Base-by-base conservation (phyloP, 2,888 invertebrate species). In the Caenorhabditis sp. region DNA sequence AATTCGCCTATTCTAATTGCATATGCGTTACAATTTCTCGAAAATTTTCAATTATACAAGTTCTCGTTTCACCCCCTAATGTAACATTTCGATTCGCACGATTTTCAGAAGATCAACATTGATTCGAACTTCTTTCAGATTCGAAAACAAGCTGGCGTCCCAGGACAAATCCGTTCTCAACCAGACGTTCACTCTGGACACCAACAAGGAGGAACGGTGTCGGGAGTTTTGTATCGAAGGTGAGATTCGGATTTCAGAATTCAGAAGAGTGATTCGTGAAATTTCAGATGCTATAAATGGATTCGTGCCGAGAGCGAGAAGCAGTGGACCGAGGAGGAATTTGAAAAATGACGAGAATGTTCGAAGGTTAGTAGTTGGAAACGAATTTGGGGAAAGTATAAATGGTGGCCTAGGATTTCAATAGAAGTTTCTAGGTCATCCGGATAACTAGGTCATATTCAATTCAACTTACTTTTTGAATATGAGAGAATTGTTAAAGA, bases 271-370 rank as follows among this genome's bases (percentile, higher is more conserved):
- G 49, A 19, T n/a, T n/a, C n/a, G n/a, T n/a, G n/a, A 35, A 26
- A 26, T 73, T 85, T 68, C 74, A 86, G 86, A 86, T 74, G 86
- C 86, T 19, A 86, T 86, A 49, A 77, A 84, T 28, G 86, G 86
- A 72, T 86, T 85, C 35, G 24, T 85, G 26, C 85, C 86, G 31
- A 75, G 86, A 14, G 85, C 86, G n/a, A 63, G 84, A 26, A 86
- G 86, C 76, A 85, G 86, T 58, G 84, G 84, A 58, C 85, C 86
- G 59, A 74, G 86, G n/a, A 56, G 26, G 69, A 44, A 47, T 35
- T 19, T 5, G 6, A 54, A 69, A 24, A 69, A 61, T 49, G 82
- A 82, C 35, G 82, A 82, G 28, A 79, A 73, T 56, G 82, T 82
- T 31, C 10, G 82, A 68, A 54, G 82, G 82, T 82, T 19, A 61